Evolutionary conservation across 2,797 vertebrate genomes (phyloP).

Genomic region (Lagodon rhomboides): DNA sequence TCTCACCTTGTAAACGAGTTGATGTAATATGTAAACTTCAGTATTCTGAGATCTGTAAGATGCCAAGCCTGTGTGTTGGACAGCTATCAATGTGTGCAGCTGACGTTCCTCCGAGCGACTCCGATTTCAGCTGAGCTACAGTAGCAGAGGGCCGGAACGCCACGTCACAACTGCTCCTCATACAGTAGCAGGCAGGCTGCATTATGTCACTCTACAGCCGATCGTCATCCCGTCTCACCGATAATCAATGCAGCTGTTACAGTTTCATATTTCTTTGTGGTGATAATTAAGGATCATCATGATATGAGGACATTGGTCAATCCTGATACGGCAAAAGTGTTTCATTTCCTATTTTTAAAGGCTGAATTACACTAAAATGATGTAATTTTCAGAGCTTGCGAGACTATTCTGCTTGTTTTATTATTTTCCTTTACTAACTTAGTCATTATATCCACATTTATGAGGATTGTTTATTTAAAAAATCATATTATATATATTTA

Average conservation of each 20-base stretch:
- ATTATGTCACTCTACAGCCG: constrained; percentile 34
- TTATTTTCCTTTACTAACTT: no score
- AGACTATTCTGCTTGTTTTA: no score
- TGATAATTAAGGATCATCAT: background rate
- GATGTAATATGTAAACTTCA: constrained; percentile 32
- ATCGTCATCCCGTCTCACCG: background rate
- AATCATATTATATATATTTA: no score
- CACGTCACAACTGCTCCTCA: constrained; percentile 50
- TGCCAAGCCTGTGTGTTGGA: constrained; percentile 47
- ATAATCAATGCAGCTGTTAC: background rate
- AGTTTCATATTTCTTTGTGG: background rate
- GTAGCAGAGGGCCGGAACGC: constrained; percentile 36
- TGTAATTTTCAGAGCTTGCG: no score
- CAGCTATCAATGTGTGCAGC: constrained; percentile 56
- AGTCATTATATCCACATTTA: no score
- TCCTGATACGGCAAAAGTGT: no score
- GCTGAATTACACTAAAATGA: no score
- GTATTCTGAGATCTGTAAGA: constrained; percentile 31
- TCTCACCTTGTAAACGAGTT: background rate
- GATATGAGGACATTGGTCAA: no score
- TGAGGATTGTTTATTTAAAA: no score
- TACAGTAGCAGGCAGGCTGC: constrained; percentile 7
- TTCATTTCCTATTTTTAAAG: no score
- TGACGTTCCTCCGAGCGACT: constrained; percentile 53
- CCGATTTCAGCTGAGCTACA: constrained; percentile 66